A percentile compares a stretch with the other conserved stretches of the same genome.
These are phyloP conservation scores for Alectura lathami DNA, from an alignment of 2,113 vertebrate genomes.

Conservation along the genomic window DNA sequence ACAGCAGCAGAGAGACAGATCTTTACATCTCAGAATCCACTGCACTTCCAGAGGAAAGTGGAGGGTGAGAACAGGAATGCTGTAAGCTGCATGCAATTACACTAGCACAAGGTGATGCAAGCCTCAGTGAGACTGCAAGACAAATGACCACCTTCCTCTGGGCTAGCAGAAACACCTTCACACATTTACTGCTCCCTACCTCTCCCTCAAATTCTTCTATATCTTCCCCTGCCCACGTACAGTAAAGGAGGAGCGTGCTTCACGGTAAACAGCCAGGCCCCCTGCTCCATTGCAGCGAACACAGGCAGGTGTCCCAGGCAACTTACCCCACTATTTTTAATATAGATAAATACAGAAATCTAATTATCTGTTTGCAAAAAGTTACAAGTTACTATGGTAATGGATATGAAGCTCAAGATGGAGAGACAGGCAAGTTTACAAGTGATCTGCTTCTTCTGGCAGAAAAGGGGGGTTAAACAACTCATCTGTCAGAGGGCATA, in stretches of 20 bases:
- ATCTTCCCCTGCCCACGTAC: neutral
- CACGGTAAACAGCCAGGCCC: neutral
- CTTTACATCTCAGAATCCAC: neutral
- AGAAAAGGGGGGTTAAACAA: neutral
- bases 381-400: neutral
- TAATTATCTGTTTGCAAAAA: neutral
- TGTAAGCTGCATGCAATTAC: neutral
- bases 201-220: neutral
- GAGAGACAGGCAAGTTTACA: neutral
- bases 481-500: neutral
- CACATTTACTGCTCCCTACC: neutral
- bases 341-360: neutral
- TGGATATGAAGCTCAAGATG: neutral
- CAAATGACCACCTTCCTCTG: neutral
- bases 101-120: neutral
- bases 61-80: neutral
- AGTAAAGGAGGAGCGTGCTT: neutral
- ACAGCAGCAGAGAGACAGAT: too few species aligned
- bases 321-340: neutral
- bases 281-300: neutral
- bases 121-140: neutral
- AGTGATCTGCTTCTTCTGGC: neutral
- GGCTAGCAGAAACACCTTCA: neutral
- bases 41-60: neutral
- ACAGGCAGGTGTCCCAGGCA: neutral